Evolutionary conservation across 2,888 invertebrate species (phyloP), one percentile per base, ranked within the genome.

Genomic region (Agrilus mali): DNA sequence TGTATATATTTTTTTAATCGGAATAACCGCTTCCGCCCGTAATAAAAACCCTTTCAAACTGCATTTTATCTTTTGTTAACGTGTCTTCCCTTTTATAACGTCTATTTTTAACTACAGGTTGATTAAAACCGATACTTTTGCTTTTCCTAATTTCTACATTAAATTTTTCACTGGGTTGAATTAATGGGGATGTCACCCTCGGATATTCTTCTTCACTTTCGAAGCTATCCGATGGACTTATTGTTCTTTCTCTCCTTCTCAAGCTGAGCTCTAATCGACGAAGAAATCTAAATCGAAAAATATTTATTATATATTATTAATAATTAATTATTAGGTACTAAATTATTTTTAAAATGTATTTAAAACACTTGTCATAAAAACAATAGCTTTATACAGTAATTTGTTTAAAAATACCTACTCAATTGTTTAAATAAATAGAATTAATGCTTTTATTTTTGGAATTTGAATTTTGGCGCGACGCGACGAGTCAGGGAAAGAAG

Each of bases 251-350:
- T 53, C 76, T 77, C 62, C 77, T 73, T 64, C 81, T 80, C 53
- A 84, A 67, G 58, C 82, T 83, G 57, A 78, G 72, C 59, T 84
- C 82, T 55, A 84, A 64, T 52, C 83, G 73, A 53, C 80, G 71
- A 43, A 84, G 69, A 65, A 83, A 84, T 66, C 83, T 83, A 59
- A 14, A 55, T 37, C 36, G 12, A 14, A 45, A 34, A 40, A 43
- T 6, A 17, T 40, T 41, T 45, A 12, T n/a, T n/a, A n/a, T n/a
- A n/a, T n/a, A n/a, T n/a, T n/a, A 27, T 38, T 17, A 7, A 41
- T 2, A 37, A 33, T 14, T 27, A 12, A 33, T 40, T 27, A 20
- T 12, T 15, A 20, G 6, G 20, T 4, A 7, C 6, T 20, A 20
- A 20, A 20, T 20, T 20, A 5, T 20, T 20, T 20, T 17, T 17